phyloP scores from a whole-genome alignment of 2,113 vertebrate species.

The Phylloscopus whistleri region DNA sequence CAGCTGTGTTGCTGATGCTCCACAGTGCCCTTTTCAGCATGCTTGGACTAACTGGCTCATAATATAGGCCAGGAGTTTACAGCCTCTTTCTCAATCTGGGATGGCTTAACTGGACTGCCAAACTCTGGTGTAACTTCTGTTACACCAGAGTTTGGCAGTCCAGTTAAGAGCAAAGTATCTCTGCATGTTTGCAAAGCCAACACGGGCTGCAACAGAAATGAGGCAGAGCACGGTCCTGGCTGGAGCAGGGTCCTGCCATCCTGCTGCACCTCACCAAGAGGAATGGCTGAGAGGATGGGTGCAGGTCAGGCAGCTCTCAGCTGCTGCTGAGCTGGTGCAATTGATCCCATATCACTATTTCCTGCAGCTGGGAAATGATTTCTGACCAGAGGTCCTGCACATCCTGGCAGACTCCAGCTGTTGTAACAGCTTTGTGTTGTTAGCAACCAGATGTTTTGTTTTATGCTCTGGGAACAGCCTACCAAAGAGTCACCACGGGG shows the following conservation, averaged over 20 bases:
- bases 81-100: not conserved
- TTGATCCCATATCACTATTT: not conserved
- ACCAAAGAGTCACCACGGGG: not conserved
- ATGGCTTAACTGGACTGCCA: not conserved
- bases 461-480: not conserved
- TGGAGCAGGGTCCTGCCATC: fast-evolving
- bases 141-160: no score
- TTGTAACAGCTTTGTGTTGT: constrained; percentile 10
- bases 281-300: fast-evolving
- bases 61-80: not conserved
- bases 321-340: not conserved
- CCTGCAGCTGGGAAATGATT: not conserved
- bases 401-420: constrained; percentile 34
- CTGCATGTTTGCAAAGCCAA: not conserved
- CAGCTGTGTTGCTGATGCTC: not conserved
- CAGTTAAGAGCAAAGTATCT: not conserved
- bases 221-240: fast-evolving
- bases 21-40: fast-evolving
- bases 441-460: constrained; percentile 50
- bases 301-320: not conserved
- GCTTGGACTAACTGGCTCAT: not conserved
- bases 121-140: not conserved
- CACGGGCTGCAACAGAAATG: fast-evolving
- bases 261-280: not conserved
- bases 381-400: not conserved